Conservation (phyloP, 2,888 invertebrate species). For the Microchrysa polita region DNA sequence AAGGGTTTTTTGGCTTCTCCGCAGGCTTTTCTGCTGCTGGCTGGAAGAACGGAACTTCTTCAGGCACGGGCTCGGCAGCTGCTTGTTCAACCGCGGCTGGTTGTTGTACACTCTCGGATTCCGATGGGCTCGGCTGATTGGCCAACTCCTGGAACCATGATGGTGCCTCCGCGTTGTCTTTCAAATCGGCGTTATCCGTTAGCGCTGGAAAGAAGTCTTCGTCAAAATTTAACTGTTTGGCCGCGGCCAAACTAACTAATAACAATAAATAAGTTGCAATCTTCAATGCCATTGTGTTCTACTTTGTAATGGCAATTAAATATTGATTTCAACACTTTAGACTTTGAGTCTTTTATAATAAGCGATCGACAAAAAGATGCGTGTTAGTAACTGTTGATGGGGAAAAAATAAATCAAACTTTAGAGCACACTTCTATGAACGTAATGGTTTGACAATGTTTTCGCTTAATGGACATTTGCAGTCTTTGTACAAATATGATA, state of each 20-base stretch:
- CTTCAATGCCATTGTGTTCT: conserved; percentile 30
- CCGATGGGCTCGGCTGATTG: too few relatives aligned
- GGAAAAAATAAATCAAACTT: neutral
- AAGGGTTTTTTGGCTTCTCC: too few relatives aligned
- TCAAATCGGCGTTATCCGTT: neutral
- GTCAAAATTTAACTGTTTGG: conserved; percentile 31
- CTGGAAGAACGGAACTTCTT: neutral
- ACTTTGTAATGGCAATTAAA: conserved; percentile 20
- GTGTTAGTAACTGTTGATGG: neutral
- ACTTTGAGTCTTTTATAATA: conserved; percentile 31
- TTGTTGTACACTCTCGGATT: too few relatives aligned
- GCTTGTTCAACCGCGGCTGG: too few relatives aligned
- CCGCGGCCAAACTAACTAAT: conserved; percentile 20
- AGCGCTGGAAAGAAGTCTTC: conserved; percentile 32
- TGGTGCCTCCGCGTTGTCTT: conserved; percentile 2
- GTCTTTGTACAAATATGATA: conserved; percentile 19
- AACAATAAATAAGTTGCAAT: conserved; percentile 20
- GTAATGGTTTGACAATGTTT: neutral
- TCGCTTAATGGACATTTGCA: conserved; percentile 36
- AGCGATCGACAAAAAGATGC: neutral
- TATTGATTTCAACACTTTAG: conserved; percentile 5
- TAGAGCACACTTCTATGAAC: too few relatives aligned
- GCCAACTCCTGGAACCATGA: conserved; percentile 29
- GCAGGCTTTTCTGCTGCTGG: neutral
- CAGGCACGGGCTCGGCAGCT: too few relatives aligned